Conservation (phyloP, 2,797 vertebrate genomes). For the Sebastolobus altivelis region DNA sequence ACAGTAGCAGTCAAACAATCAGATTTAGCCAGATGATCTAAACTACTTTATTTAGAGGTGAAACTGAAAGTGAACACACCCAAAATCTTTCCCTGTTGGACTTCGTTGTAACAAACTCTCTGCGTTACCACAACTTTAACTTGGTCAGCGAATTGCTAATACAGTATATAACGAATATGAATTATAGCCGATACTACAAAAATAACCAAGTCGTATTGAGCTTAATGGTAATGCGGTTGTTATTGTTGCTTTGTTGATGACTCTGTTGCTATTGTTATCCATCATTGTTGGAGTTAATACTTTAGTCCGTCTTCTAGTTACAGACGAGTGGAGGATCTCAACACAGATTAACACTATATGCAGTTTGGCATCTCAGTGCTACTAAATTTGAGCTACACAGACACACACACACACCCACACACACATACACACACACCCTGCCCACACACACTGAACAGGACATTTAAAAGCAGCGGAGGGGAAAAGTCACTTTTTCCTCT, state of each 20-base stretch:
- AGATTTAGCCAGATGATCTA: not conserved
- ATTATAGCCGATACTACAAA: not conserved
- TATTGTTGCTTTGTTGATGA: not conserved
- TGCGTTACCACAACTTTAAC: not conserved
- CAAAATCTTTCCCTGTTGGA: not conserved
- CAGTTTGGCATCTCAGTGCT: slow-evolving; percentile 22
- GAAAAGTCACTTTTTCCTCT: slow-evolving; percentile 25
- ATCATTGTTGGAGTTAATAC: not conserved
- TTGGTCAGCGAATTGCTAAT: not conserved
- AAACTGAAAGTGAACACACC: not conserved
- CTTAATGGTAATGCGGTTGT: not conserved
- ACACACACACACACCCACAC: not conserved
- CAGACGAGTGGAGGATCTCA: not conserved
- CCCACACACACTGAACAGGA: slow-evolving; percentile 10
- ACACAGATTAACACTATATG: slow-evolving; percentile 7
- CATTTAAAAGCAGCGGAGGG: slow-evolving; percentile 27
- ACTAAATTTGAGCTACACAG: slow-evolving; percentile 29
- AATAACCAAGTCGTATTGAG: not conserved
- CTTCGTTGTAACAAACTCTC: not conserved
- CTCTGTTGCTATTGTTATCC: not conserved
- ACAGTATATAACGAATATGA: not conserved
- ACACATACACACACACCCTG: slow-evolving; percentile 5
- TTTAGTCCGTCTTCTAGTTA: slow-evolving; percentile 8
- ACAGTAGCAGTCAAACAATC: too few species aligned
- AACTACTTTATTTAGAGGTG: not conserved